phyloP scores from a whole-genome alignment of 2,888 invertebrate species.

The Pterostichus niger region DNA sequence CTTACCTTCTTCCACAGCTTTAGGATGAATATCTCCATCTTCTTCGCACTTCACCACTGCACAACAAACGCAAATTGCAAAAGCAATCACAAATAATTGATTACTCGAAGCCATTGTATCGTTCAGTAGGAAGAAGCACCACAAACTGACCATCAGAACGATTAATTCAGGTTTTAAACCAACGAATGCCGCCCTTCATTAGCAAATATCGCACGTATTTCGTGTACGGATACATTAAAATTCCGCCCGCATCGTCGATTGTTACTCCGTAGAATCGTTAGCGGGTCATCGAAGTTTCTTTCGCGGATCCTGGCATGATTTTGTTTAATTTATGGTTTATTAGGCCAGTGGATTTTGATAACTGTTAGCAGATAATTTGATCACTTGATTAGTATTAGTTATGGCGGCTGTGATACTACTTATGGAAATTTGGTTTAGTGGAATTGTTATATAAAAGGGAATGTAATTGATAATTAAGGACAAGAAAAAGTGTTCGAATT shows the following conservation, averaged over 20 bases:
- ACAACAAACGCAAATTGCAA: slow-evolving; percentile 14
- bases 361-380: neutral
- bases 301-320: slow-evolving; percentile 41
- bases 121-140: neutral
- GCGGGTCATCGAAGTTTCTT: neutral
- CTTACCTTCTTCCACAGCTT: slow-evolving; percentile 52
- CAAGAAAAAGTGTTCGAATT: neutral
- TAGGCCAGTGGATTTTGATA: slow-evolving; percentile 26
- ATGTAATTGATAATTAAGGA: neutral
- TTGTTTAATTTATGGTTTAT: slow-evolving; percentile 49
- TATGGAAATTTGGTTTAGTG: no score
- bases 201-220: neutral
- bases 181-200: neutral
- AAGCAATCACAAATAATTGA: neutral
- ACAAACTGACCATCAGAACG: neutral
- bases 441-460: neutral
- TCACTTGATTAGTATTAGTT: neutral
- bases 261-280: neutral
- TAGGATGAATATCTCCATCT: slow-evolving; percentile 12
- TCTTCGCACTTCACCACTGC: slow-evolving; percentile 49
- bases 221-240: neutral
- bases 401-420: neutral
- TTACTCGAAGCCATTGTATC: neutral
- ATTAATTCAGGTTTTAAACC: slow-evolving; percentile 34
- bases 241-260: neutral